Evolutionary conservation across 2,888 invertebrate species (phyloP).

Genomic region (Agrypnus murinus): DNA sequence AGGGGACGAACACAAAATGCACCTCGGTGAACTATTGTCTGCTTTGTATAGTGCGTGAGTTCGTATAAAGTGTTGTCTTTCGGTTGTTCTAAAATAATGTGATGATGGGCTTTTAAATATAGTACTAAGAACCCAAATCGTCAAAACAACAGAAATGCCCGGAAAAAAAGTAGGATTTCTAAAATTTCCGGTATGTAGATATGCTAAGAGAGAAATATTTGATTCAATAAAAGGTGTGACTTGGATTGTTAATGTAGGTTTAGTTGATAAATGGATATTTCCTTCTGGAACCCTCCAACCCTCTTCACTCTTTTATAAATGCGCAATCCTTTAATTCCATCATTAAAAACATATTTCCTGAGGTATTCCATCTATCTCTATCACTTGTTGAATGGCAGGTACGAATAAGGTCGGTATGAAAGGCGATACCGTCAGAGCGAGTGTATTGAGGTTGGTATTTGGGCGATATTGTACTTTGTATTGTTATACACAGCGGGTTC

Average conservation of each 20-base stretch:
- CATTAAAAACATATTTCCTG: constrained; percentile 54
- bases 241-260: constrained; percentile 39
- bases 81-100: constrained; percentile 62
- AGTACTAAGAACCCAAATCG: too few species aligned
- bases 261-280: constrained; percentile 42
- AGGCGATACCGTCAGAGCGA: constrained; percentile 51
- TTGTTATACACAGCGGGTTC: constrained; percentile 52
- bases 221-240: neutral
- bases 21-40: constrained; percentile 62
- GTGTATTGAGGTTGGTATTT: constrained; percentile 52
- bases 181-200: constrained; percentile 14
- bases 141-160: neutral
- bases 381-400: constrained; percentile 54
- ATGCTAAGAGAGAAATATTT: neutral
- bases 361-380: constrained; percentile 53
- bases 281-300: constrained; percentile 35
- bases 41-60: constrained; percentile 56
- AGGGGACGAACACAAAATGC: constrained; percentile 63
- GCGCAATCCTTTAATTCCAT: constrained; percentile 50
- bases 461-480: constrained; percentile 48
- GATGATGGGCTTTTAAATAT: constrained; percentile 61
- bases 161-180: neutral
- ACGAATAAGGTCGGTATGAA: constrained; percentile 50
- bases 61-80: constrained; percentile 62
- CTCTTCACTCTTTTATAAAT: constrained; percentile 26